Conservation (phyloP, 2,888 invertebrate genomes). For the Athalia circularis region DNA sequence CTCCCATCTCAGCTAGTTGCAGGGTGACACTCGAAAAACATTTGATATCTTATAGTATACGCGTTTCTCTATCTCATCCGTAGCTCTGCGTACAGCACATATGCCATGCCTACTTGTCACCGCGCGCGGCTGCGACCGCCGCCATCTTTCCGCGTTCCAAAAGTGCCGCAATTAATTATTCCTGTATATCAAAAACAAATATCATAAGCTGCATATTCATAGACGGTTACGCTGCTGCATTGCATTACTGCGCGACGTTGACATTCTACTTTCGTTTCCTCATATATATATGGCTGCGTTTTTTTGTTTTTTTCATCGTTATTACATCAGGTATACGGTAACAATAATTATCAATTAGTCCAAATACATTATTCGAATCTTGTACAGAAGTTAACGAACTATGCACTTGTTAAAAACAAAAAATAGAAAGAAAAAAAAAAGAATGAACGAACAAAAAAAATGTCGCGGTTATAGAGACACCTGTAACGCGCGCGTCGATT, state of each 20-base stretch:
- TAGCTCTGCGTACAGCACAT: not conserved
- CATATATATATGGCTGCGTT: not conserved
- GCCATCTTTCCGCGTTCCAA: not conserved
- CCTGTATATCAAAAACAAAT: not conserved
- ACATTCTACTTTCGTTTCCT: too few species aligned
- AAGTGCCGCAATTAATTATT: not conserved
- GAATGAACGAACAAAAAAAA: not conserved
- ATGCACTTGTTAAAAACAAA: not conserved
- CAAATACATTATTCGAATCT: not conserved
- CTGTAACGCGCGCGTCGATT: not conserved
- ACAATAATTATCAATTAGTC: too few species aligned
- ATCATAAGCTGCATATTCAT: too few species aligned
- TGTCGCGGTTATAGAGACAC: not conserved
- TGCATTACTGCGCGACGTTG: too few species aligned
- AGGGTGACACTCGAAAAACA: slow-evolving; percentile 44
- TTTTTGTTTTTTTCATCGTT: not conserved
- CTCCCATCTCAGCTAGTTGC: slow-evolving; percentile 19
- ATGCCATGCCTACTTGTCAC: not conserved
- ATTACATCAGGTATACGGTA: not conserved
- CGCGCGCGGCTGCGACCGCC: not conserved
- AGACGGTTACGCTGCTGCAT: too few species aligned
- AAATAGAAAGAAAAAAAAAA: too few species aligned
- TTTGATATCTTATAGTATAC: slow-evolving; percentile 35
- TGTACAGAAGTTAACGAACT: slow-evolving; percentile 41
- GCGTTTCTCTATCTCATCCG: slow-evolving; percentile 8